Conservation (phyloP, 2,888 invertebrate species). For the Amiota mariae region DNA sequence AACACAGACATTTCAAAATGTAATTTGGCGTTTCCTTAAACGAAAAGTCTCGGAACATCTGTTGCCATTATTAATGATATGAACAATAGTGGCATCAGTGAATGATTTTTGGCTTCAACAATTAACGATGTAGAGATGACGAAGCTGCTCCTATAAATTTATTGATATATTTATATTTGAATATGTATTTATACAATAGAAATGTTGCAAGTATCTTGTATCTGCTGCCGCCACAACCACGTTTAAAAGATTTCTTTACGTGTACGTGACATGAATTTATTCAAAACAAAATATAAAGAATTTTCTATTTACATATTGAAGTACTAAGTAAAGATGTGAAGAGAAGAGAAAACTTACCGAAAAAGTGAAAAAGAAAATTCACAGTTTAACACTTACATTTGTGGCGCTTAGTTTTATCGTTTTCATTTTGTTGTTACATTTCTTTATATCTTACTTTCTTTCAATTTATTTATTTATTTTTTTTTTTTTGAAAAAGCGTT, state of each 20-base stretch:
- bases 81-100: slow-evolving; percentile 53
- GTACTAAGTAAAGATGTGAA: neutral
- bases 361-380: neutral
- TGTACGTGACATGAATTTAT: slow-evolving; percentile 19
- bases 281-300: neutral
- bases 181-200: no score
- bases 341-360: neutral
- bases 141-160: no score
- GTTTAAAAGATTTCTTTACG: no score
- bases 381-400: neutral
- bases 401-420: neutral
- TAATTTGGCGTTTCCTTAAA: no score
- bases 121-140: neutral
- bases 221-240: no score
- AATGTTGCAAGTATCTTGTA: no score
- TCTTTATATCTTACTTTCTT: neutral
- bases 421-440: no score
- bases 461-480: neutral
- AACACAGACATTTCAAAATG: no score
- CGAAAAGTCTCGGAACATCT: slow-evolving; percentile 49
- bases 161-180: no score
- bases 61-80: slow-evolving; percentile 65
- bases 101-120: neutral
- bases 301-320: slow-evolving; percentile 3
- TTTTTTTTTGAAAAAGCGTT: neutral